Conservation (phyloP, 2,888 invertebrate genomes). For the Mellilla xanthometata region DNA sequence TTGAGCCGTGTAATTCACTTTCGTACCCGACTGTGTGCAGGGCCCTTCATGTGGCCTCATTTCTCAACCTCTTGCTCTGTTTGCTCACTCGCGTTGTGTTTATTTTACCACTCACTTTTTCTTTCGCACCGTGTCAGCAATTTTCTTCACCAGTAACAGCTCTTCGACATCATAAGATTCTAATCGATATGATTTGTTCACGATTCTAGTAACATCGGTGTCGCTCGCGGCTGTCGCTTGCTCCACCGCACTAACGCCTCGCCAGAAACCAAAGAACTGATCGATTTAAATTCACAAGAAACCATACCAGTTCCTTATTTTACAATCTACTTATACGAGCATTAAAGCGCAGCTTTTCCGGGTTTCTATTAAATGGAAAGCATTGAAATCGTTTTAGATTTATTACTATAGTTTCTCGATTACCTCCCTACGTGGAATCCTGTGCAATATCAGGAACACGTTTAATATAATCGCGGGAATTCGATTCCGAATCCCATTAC, state of each 20-base stretch:
- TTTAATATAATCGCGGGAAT: constrained; percentile 42
- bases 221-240: background rate
- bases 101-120: constrained; percentile 20
- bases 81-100: constrained; percentile 23
- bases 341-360: constrained; percentile 46
- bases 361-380: constrained; percentile 46
- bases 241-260: background rate
- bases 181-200: background rate
- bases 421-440: constrained; percentile 41
- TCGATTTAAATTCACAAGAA: constrained; percentile 35
- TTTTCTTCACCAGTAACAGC: background rate
- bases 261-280: constrained; percentile 13
- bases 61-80: constrained; percentile 50
- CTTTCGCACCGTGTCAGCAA: constrained; percentile 7
- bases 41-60: constrained; percentile 78
- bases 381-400: constrained; percentile 48
- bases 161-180: background rate
- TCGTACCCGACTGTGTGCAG: constrained; percentile 60
- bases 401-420: constrained; percentile 52
- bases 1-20: constrained; percentile 76
- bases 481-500: constrained; percentile 34
- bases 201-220: no score
- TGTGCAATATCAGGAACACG: constrained; percentile 43
- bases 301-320: constrained; percentile 36
- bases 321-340: constrained; percentile 39